Percentiles rank a stretch among this genome's conserved stretches.
Evolutionary conservation across 2,797 vertebrate species (phyloP).

Genomic region (Mus minutoides): DNA sequence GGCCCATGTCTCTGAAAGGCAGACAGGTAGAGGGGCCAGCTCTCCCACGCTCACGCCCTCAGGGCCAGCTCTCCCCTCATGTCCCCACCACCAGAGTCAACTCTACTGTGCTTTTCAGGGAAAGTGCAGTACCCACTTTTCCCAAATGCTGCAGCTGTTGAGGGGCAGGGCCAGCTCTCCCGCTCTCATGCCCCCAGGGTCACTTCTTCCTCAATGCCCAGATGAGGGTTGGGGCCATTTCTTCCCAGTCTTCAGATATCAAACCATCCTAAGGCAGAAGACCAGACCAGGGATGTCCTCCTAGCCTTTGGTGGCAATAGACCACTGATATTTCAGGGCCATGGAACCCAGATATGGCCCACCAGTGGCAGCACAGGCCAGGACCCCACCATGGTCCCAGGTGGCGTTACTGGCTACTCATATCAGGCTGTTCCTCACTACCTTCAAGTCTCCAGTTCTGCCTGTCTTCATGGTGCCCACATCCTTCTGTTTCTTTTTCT

Average conservation of each 20-base stretch:
- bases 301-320: neutral
- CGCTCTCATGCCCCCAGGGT: neutral
- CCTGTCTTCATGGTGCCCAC: neutral
- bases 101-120: neutral
- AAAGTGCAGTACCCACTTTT: neutral
- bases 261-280: neutral
- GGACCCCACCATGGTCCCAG: neutral
- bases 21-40: too few relatives aligned
- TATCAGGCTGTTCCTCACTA: neutral
- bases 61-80: neutral
- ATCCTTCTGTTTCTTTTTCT: neutral
- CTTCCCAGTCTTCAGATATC: neutral
- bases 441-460: neutral
- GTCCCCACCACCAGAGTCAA: neutral
- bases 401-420: neutral
- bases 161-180: neutral
- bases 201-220: neutral
- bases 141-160: neutral
- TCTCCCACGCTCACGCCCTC: neutral
- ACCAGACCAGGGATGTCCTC: neutral
- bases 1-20: too few relatives aligned
- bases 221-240: neutral
- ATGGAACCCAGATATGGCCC: too few relatives aligned
- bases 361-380: neutral
- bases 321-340: neutral